Evolutionary conservation across 2,797 vertebrate genomes (phyloP), one percentile per base, ranked within the genome.

Genomic region (Onychomys torridus): DNA sequence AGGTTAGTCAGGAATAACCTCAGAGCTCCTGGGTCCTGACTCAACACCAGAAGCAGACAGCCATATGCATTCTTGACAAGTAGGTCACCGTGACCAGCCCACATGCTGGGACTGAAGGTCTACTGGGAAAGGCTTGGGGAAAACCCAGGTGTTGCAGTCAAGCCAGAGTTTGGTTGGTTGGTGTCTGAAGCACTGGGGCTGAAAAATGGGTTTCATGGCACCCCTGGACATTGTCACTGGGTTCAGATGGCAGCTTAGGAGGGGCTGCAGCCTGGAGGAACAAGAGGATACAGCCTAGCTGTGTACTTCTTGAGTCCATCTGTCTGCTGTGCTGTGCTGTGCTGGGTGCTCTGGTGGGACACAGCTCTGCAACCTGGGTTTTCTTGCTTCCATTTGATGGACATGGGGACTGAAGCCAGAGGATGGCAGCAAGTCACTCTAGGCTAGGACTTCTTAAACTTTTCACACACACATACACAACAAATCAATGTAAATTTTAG

Each of bases 71-170:
- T 97, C 91, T 90, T 17, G 6, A 92, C 78, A 95, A 96, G 61
- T 63, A 95, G 95, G 92, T 98, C 95, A 96, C 75, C 49, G 0
- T 61, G 71, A 90, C 89, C 84, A 67, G 71, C 91, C 79, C 43
- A 29, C 63, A 76, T 59, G 67, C 71, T 21, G 10, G 40, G 61
- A 89, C 67, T 7, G 49, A 75, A 83, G n/a, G 37, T 82, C 3
- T 3, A 63, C 86, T 92, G 82, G 77, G 81, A 93, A 93, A 96
- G 46, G 69, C 55, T 34, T 65, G 59, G 87, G 85, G 27, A 89
- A 95, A 93, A 76, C 76, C 78, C 93, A 91, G 43, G 11, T n/a
- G 14, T 79, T 2, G 0, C 32, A 55, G 40, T 27, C 83, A 57
- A n/a, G 2, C 23, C 1, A 32, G 46, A 6, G 77, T 27, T n/a